A percentile compares a stretch with the other conserved stretches of the same genome.
Conservation (phyloP, 2,888 invertebrate species). For the Hydroisotoma schaefferi region DNA sequence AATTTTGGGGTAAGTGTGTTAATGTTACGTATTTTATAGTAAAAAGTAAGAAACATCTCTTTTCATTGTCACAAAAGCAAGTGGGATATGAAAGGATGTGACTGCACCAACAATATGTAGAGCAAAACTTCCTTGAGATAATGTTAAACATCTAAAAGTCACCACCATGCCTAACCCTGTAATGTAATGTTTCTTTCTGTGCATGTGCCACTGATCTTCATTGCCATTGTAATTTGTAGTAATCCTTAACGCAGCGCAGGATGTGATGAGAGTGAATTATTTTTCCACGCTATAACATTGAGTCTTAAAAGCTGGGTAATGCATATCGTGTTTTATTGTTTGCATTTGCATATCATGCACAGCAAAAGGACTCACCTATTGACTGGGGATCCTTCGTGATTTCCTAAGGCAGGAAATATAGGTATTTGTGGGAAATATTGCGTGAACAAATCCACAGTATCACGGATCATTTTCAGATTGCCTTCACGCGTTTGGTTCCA, state of each 20-base stretch:
- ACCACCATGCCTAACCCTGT: too few species aligned
- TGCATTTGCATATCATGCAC: too few species aligned
- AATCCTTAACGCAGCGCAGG: too few species aligned
- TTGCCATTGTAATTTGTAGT: too few species aligned
- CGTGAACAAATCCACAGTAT: slow-evolving; percentile 79
- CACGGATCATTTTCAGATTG: slow-evolving; percentile 77
- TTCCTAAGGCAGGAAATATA: slow-evolving; percentile 91
- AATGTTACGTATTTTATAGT: slow-evolving; percentile 2
- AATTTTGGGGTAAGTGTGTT: slow-evolving; percentile 4
- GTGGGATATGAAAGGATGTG: neutral
- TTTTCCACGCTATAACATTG: too few species aligned
- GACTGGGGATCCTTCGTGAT: slow-evolving; percentile 93
- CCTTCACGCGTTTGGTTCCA: slow-evolving; percentile 80
- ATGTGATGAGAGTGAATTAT: too few species aligned
- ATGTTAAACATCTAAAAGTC: too few species aligned
- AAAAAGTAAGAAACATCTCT: neutral
- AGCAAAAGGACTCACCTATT: slow-evolving; percentile 75
- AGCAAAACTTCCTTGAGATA: slow-evolving; percentile 10
- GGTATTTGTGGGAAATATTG: slow-evolving; percentile 86
- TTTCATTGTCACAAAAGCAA: too few species aligned
- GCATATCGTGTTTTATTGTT: neutral
- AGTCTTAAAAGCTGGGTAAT: too few species aligned
- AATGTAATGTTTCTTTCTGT: too few species aligned
- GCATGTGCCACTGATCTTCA: too few species aligned
- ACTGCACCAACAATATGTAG: neutral